Percentiles rank a stretch among this genome's conserved stretches.
Conservation (phyloP, 2,888 invertebrate genomes). For the Petrolisthes manimaculis region DNA sequence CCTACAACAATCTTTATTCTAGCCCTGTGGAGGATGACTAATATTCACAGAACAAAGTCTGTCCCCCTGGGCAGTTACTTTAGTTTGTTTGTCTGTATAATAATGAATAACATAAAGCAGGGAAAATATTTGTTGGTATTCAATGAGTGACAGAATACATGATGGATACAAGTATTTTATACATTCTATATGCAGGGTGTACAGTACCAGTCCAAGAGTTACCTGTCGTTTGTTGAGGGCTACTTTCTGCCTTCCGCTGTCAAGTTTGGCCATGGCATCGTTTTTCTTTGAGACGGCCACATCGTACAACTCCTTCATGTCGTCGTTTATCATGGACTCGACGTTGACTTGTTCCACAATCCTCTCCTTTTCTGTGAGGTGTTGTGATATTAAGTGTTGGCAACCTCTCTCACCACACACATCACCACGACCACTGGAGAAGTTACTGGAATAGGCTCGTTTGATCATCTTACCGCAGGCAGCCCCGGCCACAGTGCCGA, state of each 20-base stretch:
- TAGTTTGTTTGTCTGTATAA: no score
- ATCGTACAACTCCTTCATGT: slow-evolving; percentile 37
- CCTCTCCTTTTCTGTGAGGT: slow-evolving; percentile 31
- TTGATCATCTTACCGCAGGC: slow-evolving; percentile 20
- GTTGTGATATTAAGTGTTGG: slow-evolving; percentile 23
- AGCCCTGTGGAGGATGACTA: no score
- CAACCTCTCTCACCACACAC: slow-evolving; percentile 34
- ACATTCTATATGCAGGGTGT: no score
- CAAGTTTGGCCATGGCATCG: slow-evolving; percentile 39
- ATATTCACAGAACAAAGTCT: no score
- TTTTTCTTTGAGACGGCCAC: slow-evolving; percentile 30
- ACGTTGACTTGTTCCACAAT: slow-evolving; percentile 19
- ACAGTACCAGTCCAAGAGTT: not conserved
- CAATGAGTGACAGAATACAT: no score
- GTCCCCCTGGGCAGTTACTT: no score
- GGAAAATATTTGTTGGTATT: no score
- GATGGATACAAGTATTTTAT: no score
- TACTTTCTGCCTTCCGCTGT: slow-evolving; percentile 37
- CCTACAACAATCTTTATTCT: no score
- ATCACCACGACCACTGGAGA: not conserved
- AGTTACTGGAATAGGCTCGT: not conserved
- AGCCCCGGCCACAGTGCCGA: slow-evolving; percentile 25
- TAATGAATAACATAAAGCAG: no score
- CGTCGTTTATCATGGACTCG: slow-evolving; percentile 13
- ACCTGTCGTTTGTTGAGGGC: not conserved